Percentiles rank a stretch among this genome's conserved stretches.
Evolutionary conservation across 2,113 vertebrate species (phyloP).

Genomic region (Hyla sarda): DNA sequence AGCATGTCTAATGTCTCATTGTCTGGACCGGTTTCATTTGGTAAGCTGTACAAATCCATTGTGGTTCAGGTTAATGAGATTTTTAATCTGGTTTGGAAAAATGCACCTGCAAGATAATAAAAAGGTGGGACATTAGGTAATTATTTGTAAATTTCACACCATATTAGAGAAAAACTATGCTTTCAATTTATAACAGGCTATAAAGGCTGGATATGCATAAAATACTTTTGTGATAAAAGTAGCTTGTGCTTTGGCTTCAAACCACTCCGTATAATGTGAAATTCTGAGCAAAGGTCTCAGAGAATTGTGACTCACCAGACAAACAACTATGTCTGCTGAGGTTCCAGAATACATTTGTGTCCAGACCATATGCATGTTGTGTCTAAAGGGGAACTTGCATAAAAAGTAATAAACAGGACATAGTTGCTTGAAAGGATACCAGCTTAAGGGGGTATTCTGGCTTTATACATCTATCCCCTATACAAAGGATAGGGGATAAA

Average conservation of each 20-base stretch:
- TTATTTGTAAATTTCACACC: not conserved
- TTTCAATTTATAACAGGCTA: not conserved
- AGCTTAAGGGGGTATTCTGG: too few species aligned
- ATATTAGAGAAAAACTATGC: not conserved
- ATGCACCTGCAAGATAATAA: constrained; percentile 14
- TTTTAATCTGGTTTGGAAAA: not conserved
- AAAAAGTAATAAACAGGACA: too few species aligned
- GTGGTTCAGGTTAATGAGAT: not conserved
- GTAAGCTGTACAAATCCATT: constrained; percentile 59
- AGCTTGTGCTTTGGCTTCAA: too few species aligned
- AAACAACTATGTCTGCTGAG: not conserved
- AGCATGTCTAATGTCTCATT: constrained; percentile 80
- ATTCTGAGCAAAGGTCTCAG: not conserved
- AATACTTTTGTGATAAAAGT: too few species aligned
- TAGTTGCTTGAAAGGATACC: not conserved
- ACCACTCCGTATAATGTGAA: not conserved
- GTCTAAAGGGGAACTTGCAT: too few species aligned
- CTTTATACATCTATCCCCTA: too few species aligned
- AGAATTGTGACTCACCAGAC: not conserved
- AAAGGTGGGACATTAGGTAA: not conserved
- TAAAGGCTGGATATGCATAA: not conserved
- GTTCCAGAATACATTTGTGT: not conserved
- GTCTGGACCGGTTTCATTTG: constrained; percentile 75
- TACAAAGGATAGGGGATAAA: too few species aligned
- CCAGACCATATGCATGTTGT: too few species aligned